A percentile compares a stretch with the other conserved stretches of the same genome.
These are phyloP conservation scores for Apamea epomidion DNA, from an alignment of 2,888 invertebrate species.

Conservation along the genomic window DNA sequence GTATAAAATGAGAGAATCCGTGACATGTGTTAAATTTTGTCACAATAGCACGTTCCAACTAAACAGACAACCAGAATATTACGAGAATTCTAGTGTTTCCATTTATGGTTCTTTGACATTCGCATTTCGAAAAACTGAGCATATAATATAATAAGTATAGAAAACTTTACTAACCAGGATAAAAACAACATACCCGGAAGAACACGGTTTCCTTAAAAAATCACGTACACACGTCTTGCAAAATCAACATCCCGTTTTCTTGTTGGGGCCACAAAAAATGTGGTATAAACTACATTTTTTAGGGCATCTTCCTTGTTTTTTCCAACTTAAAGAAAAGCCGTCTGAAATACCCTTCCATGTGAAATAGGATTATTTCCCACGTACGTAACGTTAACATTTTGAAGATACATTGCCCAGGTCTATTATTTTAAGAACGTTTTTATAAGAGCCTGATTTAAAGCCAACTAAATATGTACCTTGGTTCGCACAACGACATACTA, in stretches of 20 bases:
- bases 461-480: not conserved
- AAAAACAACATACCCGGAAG: conserved; percentile 32
- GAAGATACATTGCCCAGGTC: not conserved
- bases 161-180: conserved; percentile 4
- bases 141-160: conserved; percentile 1
- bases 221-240: conserved; percentile 54
- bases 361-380: not conserved
- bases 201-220: conserved; percentile 50
- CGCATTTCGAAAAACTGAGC: not conserved
- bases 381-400: not conserved
- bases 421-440: not conserved
- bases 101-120: not conserved
- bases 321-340: not conserved
- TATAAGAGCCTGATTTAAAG: not conserved
- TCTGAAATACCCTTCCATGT: not conserved
- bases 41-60: not conserved
- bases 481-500: no score
- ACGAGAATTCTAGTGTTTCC: rapidly evolving
- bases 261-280: conserved; percentile 41
- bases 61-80: not conserved
- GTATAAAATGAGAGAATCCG: not conserved
- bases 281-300: conserved; percentile 1
- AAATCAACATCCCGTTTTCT: conserved; percentile 54
- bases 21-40: not conserved
- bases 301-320: not conserved